These are phyloP conservation scores for Crioceris asparagi DNA, from an alignment of 2,888 invertebrate species.

Conservation along the genomic window DNA sequence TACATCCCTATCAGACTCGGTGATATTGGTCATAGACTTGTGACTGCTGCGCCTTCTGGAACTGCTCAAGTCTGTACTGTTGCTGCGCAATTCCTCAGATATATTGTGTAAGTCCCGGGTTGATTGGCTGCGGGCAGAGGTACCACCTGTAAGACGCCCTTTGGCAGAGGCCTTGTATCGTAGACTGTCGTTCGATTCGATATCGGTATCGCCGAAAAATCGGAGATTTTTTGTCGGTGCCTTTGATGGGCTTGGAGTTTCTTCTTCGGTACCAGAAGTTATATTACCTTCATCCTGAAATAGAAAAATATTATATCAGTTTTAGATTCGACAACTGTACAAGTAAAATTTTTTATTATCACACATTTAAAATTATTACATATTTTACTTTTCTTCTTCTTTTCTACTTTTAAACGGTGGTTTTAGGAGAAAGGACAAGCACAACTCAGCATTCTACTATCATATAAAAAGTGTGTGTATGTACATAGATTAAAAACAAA, in stretches of 20 bases:
- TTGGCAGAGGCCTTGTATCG: constrained; percentile 25
- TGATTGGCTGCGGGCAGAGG: constrained; percentile 30
- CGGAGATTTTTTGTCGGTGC: constrained; percentile 58
- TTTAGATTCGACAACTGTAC: constrained; percentile 1
- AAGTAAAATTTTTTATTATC: no score
- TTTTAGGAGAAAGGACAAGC: no score
- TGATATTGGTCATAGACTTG: constrained; percentile 34
- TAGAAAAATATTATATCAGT: constrained; percentile 1
- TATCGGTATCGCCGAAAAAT: constrained; percentile 77
- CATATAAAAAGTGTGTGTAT: no score
- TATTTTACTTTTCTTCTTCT: no score
- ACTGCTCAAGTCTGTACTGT: constrained; percentile 19
- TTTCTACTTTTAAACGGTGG: no score
- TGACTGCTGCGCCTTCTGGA: constrained; percentile 35
- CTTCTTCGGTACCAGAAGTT: constrained; percentile 40
- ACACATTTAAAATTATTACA: no score
- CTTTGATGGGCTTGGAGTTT: constrained; percentile 27
- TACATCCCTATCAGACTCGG: constrained; percentile 24
- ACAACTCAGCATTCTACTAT: no score
- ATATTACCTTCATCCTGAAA: constrained; percentile 39
- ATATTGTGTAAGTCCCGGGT: constrained; percentile 47
- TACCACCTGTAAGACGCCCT: constrained; percentile 17
- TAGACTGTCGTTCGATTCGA: constrained; percentile 56
- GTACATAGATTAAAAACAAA: no score
- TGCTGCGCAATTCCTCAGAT: constrained; percentile 37